Base-by-base conservation (phyloP, 2,797 vertebrate species). In the Coluber constrictor region DNA sequence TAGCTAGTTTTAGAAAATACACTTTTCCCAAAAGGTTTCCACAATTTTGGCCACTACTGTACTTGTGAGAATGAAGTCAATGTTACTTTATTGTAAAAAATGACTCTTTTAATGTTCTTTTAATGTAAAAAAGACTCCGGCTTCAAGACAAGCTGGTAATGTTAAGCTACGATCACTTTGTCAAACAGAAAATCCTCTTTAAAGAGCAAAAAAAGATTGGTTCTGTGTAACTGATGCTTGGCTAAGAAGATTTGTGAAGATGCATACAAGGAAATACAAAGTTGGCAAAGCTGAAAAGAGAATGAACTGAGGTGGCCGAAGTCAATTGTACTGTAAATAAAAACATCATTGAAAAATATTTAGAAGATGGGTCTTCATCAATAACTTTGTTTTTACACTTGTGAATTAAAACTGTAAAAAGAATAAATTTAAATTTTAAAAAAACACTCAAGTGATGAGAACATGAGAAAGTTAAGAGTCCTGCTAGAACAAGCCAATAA, bases 201-300 rank as follows among this genome's bases (percentile, higher is more conserved):
- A 97, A 98, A 61, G 99, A 99, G 97, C 98, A 98, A 97, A 99
- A 94, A 98, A 99, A 99, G 97, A 98, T 99, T 95, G 98, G 97
- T 95, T 99, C 99, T 12, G 95, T 99, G 86, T 99, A 97, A 98
- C 94, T 92, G 94, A 60, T 92, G 94, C 94, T 93, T 63, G 90
- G 94, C 56, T 93, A 94, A 95, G 93, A 95, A 92, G 87, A 93
- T 93, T 97, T 94, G 96, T 96, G 96, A 96, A 96, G 95, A 97
- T 66, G 18, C 83, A 93, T 90, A 95, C 0, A 93, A 37, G 93
- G 95, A 94, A 96, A 94, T 9, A 51, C 95, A 93, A 95, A 96
- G 96, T 96, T 96, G 94, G 95, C 96, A 96, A 96, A 96, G 94
- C 57, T 95, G 93, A 96, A 97, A 96, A 95, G 93, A 97, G 97